Conservation (phyloP, 2,797 vertebrate genomes). For the Oreonectes daqikongensis region DNA sequence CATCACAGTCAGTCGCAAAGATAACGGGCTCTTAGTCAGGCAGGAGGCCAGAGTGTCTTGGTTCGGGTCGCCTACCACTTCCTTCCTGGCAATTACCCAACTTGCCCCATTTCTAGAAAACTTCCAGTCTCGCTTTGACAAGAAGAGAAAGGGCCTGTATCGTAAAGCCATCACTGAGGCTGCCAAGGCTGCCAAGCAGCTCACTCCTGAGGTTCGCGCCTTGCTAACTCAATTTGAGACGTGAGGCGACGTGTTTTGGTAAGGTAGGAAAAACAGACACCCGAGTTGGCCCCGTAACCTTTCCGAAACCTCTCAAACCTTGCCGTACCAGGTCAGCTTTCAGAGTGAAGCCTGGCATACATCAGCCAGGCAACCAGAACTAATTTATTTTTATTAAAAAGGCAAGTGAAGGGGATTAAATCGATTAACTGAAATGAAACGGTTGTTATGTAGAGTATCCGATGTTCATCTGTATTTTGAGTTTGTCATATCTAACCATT, state of each 20-base stretch:
- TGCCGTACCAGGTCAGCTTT: constrained; percentile 45
- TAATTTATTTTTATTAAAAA: constrained; percentile 42
- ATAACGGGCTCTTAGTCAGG: constrained; percentile 87
- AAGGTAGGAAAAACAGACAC: constrained; percentile 59
- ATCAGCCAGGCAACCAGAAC: constrained; percentile 48
- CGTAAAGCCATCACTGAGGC: constrained; percentile 97
- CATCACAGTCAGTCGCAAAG: constrained; percentile 91
- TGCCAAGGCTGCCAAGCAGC: constrained; percentile 94
- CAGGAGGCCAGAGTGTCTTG: constrained; percentile 96
- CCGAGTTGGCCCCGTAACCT: constrained; percentile 32
- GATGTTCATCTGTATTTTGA: constrained; percentile 33
- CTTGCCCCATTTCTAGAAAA: constrained; percentile 96
- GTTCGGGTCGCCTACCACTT: constrained; percentile 98
- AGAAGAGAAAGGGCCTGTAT: constrained; percentile 98
- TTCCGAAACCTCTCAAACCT: constrained; percentile 37
- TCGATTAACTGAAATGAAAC: constrained; percentile 33
- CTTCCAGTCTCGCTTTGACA: constrained; percentile 96
- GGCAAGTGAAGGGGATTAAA: constrained; percentile 15
- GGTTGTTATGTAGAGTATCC: constrained; percentile 40
- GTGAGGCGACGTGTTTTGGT: constrained; percentile 72
- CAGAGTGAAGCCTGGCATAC: constrained; percentile 41
- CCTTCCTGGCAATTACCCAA: constrained; percentile 91
- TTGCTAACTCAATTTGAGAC: constrained; percentile 98
- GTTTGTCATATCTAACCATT: constrained; percentile 27
- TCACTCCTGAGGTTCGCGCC: constrained; percentile 95